phyloP scores from a whole-genome alignment of 2,888 invertebrate genomes.

The Pristionchus mayeri region DNA sequence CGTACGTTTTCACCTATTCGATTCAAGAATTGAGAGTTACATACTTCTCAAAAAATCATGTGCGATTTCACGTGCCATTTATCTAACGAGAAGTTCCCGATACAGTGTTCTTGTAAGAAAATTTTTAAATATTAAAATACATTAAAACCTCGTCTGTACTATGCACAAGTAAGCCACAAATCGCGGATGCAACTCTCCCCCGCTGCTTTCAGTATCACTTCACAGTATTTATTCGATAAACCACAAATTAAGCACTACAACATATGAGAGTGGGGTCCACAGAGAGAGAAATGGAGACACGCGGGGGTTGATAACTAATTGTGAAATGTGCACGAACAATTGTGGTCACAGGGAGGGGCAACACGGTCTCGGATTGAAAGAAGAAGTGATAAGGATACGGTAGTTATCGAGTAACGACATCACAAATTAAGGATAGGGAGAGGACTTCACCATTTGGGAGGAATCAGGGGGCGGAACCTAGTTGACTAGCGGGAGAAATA shows the following conservation, averaged over 20 bases:
- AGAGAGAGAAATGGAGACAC: neutral
- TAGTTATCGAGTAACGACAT: constrained; percentile 27
- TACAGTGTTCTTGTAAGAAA: too few relatives aligned
- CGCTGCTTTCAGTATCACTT: neutral
- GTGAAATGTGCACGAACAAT: constrained; percentile 8
- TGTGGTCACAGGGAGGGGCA: constrained; percentile 8
- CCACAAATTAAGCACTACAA: neutral
- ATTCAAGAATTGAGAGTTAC: too few relatives aligned
- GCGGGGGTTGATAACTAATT: neutral
- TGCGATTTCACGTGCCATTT: too few relatives aligned
- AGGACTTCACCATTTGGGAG: neutral
- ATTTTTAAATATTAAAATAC: too few relatives aligned
- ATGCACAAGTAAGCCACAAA: too few relatives aligned
- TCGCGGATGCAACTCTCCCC: too few relatives aligned
- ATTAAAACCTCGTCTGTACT: too few relatives aligned
- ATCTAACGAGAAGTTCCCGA: too few relatives aligned
- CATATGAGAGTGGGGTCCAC: neutral
- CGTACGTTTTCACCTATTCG: too few relatives aligned
- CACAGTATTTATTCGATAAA: neutral
- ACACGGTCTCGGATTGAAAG: neutral
- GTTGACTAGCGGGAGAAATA: constrained; percentile 4
- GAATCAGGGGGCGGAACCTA: constrained; percentile 18
- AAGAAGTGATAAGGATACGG: neutral
- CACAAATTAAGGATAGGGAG: constrained; percentile 11
- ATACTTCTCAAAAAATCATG: too few relatives aligned